Base-by-base conservation (phyloP, 1,140 invertebrate genomes). In the Drosophila ambigua region DNA sequence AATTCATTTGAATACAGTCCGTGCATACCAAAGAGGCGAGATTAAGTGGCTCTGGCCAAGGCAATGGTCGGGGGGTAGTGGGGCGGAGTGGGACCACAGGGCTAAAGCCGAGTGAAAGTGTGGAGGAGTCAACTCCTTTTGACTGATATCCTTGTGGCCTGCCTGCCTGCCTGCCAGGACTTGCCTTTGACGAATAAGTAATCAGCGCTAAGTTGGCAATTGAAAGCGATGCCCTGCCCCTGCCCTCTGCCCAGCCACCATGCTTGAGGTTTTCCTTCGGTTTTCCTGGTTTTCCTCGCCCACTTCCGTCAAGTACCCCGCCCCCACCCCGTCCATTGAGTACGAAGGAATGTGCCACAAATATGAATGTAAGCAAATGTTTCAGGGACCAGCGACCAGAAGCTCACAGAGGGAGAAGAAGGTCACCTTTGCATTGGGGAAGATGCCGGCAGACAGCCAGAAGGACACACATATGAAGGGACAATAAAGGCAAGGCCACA, bases 1-100 rank as follows among this genome's bases (percentile, higher is more conserved):
- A 87, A 87, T 87, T 87, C 82, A 87, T 87, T 87, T 87, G 82
- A 87, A 87, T 87, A 87, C 83, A 88, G 82, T 82, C 83, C 78
- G 82, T 87, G 82, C 82, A 87, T 87, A 87, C 82, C 82, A 87
- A 87, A 82, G 68, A 75, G 83, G 79, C 82, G 82, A 87, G 82
- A 87, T 87, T 87, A 87, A 87, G 82, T 87, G 81, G 31, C 28
- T 31, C 28, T 31, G 28, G 54, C 82, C 80, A 74, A 64, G 51
- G 63, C 61, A 60, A 23, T 23, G 23, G 41, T 16, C 6, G 2
- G 15, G 13, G 11, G n/a, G 46, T 20, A 39, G 8, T 1, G 31
- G 46, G 48, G 11, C 2, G 35, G 46, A 55, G 66, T 49, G 5
- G 11, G 11, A 39, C 35, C 11, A 39, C 61, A 72, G 60, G 44